These are phyloP conservation scores for Psittacula echo DNA, from an alignment of 2,797 vertebrate genomes.

Conservation along the genomic window DNA sequence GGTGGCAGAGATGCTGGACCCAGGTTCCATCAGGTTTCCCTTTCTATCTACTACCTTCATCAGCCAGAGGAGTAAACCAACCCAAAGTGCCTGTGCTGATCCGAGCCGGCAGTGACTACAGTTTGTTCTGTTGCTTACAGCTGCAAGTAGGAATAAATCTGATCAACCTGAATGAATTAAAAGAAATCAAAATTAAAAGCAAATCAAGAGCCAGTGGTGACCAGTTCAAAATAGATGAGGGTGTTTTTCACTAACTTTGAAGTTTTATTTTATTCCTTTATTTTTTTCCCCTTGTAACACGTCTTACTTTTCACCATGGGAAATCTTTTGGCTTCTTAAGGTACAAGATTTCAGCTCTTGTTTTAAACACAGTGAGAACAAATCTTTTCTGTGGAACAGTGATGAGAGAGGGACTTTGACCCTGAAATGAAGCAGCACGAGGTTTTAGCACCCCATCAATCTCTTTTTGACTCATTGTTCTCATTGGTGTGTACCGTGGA, in stretches of 20 bases:
- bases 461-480: neutral
- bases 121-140: conserved; percentile 87
- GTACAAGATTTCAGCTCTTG: conserved; percentile 16
- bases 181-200: neutral
- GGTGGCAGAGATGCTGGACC: neutral
- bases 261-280: neutral
- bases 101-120: conserved; percentile 77
- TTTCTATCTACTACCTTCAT: conserved; percentile 30
- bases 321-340: conserved; percentile 12
- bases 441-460: neutral
- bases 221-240: conserved; percentile 69
- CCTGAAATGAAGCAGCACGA: neutral
- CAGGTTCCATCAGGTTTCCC: conserved; percentile 18
- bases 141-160: conserved; percentile 49
- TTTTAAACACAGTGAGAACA: conserved; percentile 18
- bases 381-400: conserved; percentile 47
- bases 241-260: conserved; percentile 32
- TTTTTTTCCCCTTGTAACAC: neutral
- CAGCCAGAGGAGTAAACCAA: neutral
- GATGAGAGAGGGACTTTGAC: conserved; percentile 44
- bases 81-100: neutral
- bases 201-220: conserved; percentile 69
- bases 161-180: neutral
- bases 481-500: neutral
- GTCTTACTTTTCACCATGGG: neutral